Percentiles rank a stretch among this genome's conserved stretches.
phyloP scores from a whole-genome alignment of 2,797 vertebrate species.

The Rhyacichthys aspro region DNA sequence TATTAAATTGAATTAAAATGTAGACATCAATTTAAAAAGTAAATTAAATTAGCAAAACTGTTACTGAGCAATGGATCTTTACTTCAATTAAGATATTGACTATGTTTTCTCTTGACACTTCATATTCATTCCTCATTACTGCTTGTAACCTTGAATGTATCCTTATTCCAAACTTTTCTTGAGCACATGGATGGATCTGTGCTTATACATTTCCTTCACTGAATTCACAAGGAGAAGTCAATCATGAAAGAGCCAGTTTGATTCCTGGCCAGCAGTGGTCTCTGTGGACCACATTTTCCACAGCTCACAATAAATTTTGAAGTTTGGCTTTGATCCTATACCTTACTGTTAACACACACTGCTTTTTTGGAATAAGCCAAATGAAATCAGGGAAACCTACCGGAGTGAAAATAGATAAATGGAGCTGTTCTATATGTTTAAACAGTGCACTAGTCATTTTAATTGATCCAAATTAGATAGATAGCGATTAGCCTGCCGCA shows the following conservation, averaged over 20 bases:
- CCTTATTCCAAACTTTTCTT: too few relatives aligned
- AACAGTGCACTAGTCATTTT: constrained; percentile 4
- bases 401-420: background rate
- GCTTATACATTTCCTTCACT: background rate
- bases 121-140: too few relatives aligned
- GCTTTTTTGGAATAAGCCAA: background rate
- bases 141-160: too few relatives aligned
- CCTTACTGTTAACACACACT: background rate
- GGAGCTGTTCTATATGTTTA: too few relatives aligned
- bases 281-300: constrained; percentile 5
- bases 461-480: constrained; percentile 42
- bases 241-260: constrained; percentile 5
- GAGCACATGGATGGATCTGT: background rate
- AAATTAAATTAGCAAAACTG: too few relatives aligned
- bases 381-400: constrained; percentile 1
- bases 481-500: constrained; percentile 43
- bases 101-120: too few relatives aligned
- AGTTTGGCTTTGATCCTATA: constrained; percentile 5
- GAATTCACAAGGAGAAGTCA: background rate
- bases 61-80: too few relatives aligned
- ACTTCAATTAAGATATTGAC: too few relatives aligned
- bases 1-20: too few relatives aligned
- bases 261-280: background rate
- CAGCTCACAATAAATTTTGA: constrained; percentile 3
- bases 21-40: too few relatives aligned